Conservation (phyloP, 2,888 invertebrate species). For the Drosophila neutralis region DNA sequence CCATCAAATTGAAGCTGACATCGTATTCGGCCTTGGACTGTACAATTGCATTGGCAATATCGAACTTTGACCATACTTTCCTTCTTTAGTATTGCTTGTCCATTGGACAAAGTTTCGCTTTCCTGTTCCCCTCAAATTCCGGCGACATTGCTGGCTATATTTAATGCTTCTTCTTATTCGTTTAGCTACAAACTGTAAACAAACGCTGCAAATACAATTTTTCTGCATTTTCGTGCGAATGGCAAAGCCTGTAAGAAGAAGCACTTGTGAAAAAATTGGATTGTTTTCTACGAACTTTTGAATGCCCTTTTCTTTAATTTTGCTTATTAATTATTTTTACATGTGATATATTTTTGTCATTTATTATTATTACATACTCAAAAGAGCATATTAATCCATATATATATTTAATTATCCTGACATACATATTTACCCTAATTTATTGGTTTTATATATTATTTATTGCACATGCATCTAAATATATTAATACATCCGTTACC, state of each 20-base stretch:
- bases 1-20: not conserved
- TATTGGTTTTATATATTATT: not conserved
- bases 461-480: not conserved
- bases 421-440: not conserved
- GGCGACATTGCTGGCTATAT: not conserved
- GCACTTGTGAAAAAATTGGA: not conserved
- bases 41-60: not conserved
- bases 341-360: not conserved
- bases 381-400: not conserved
- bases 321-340: not conserved
- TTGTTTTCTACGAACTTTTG: not conserved
- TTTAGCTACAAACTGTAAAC: not conserved
- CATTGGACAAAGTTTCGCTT: not conserved
- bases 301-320: not conserved
- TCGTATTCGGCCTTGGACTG: not conserved
- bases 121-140: not conserved
- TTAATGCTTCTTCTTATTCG: not conserved
- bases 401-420: not conserved
- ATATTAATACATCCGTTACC: not conserved
- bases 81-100: not conserved
- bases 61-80: not conserved
- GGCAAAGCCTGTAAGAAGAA: not conserved
- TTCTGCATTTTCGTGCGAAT: not conserved
- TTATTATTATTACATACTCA: not conserved
- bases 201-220: too few species aligned